Conservation (phyloP, 2,888 invertebrate genomes). For the Autographa gamma region DNA sequence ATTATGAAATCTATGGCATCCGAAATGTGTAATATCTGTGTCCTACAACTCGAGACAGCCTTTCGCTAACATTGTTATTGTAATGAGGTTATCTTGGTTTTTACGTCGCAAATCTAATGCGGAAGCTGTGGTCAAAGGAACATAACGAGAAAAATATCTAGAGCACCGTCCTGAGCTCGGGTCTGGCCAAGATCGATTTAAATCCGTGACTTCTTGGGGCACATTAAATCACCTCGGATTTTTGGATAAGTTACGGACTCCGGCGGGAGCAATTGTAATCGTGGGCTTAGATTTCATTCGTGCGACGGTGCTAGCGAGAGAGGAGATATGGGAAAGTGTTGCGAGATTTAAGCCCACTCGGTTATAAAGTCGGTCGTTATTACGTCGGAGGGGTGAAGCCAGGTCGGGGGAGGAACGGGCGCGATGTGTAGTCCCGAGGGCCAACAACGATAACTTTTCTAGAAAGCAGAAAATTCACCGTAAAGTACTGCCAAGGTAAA, state of each 20-base stretch:
- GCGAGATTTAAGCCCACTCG: constrained; percentile 61
- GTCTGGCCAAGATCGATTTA: constrained; percentile 63
- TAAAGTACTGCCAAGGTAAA: constrained; percentile 55
- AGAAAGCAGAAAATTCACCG: constrained; percentile 61
- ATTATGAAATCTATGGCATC: neutral
- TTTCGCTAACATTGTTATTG: constrained; percentile 18
- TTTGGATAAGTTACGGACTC: constrained; percentile 74
- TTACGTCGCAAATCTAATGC: constrained; percentile 54
- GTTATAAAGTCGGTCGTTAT: constrained; percentile 66
- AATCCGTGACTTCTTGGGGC: constrained; percentile 63
- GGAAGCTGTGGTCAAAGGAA: constrained; percentile 58
- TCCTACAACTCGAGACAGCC: neutral
- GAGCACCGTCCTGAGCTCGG: constrained; percentile 53
- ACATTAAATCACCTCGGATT: constrained; percentile 77
- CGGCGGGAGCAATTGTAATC: constrained; percentile 72
- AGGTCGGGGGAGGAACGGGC: constrained; percentile 36
- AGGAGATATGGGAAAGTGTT: constrained; percentile 61
- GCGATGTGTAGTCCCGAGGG: constrained; percentile 65
- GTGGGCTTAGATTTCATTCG: constrained; percentile 65
- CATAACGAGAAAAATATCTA: constrained; percentile 62
- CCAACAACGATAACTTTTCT: constrained; percentile 65
- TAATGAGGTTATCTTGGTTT: constrained; percentile 12
- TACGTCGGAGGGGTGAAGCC: constrained; percentile 54
- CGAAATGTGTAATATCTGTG: constrained; percentile 7
- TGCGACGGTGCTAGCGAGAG: constrained; percentile 42